phyloP scores from a whole-genome alignment of 2,113 vertebrate species.

The Halichoerus grypus region DNA sequence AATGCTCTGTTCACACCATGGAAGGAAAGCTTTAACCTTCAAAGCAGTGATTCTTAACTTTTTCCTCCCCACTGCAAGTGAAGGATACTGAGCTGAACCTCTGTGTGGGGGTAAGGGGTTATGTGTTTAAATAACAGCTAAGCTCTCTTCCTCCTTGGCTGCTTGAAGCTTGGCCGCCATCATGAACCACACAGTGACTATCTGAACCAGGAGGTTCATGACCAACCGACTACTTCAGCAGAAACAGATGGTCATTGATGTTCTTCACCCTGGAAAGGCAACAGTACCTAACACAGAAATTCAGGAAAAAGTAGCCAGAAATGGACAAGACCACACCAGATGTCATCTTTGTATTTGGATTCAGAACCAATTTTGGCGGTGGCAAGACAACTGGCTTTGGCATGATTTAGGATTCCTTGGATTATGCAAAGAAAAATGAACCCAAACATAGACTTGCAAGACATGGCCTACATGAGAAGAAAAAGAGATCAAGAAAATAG shows the following conservation, averaged over 20 bases:
- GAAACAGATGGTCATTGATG: neutral
- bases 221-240: neutral
- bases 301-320: neutral
- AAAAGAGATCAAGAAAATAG: neutral
- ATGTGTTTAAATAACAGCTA: neutral
- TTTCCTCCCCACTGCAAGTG: neutral
- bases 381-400: neutral
- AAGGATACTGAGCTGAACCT: neutral
- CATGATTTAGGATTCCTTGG: neutral
- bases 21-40: neutral
- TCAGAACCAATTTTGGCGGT: neutral
- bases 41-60: neutral
- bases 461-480: neutral
- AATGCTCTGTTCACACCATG: neutral
- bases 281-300: neutral
- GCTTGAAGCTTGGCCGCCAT: neutral
- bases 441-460: neutral
- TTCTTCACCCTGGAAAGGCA: neutral
- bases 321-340: neutral
- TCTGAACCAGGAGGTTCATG: neutral
- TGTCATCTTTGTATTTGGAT: neutral
- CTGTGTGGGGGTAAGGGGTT: neutral
- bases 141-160: neutral
- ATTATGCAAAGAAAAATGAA: neutral
- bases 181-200: neutral